Evolutionary conservation across 2,888 invertebrate species (phyloP).

Genomic region (Schrankia costaestrigalis): DNA sequence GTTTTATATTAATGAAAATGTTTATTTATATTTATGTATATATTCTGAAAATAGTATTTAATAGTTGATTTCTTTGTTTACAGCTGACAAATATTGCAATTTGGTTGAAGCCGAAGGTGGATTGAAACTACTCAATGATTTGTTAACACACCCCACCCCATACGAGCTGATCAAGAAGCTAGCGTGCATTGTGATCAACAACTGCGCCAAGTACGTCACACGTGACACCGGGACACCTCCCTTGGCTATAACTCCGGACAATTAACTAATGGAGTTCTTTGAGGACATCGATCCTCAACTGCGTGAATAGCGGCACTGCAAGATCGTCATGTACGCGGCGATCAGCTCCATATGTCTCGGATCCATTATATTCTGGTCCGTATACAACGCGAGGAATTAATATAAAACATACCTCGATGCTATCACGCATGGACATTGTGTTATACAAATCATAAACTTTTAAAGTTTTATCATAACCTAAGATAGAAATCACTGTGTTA

Average conservation of each 20-base stretch:
- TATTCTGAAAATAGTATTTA: not conserved
- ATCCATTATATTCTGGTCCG: constrained; percentile 3
- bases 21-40: not conserved
- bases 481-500: constrained; percentile 32
- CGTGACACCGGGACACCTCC: constrained; percentile 27
- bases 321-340: constrained; percentile 10
- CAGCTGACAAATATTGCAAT: constrained; percentile 95
- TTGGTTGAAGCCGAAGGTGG: constrained; percentile 94
- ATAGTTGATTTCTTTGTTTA: constrained; percentile 34
- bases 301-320: constrained; percentile 37
- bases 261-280: constrained; percentile 61
- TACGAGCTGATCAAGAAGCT: constrained; percentile 85
- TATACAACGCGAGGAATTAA: too few species aligned
- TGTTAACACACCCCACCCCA: constrained; percentile 82
- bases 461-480: constrained; percentile 16
- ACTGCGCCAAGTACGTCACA: constrained; percentile 72
- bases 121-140: constrained; percentile 84
- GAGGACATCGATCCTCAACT: constrained; percentile 53
- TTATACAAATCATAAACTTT: constrained; percentile 15
- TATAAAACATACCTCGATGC: constrained; percentile 3
- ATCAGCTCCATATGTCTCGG: constrained; percentile 3
- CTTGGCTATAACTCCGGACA: constrained; percentile 32
- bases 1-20: too few species aligned
- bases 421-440: constrained; percentile 14
- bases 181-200: constrained; percentile 84